Evolutionary conservation across 2,797 vertebrate species (phyloP).

Genomic region (Intellagama lesueurii): DNA sequence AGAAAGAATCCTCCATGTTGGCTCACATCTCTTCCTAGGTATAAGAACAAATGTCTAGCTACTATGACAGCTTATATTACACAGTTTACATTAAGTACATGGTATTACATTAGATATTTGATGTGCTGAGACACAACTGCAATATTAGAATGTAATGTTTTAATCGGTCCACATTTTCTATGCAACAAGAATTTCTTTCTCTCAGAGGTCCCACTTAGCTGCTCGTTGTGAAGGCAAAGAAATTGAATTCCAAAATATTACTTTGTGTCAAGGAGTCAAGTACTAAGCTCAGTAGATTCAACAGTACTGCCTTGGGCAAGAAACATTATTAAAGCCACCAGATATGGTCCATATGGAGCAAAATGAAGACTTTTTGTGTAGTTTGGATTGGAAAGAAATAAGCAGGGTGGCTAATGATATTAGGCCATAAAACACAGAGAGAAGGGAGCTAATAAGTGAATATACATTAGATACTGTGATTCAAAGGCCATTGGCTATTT

Average conservation of each 20-base stretch:
- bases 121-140: background rate
- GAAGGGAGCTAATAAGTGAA: background rate
- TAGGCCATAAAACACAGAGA: background rate
- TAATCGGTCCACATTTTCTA: conserved; percentile 4
- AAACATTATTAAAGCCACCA: background rate
- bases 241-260: conserved; percentile 29
- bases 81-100: background rate
- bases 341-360: background rate
- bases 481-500: background rate
- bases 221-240: conserved; percentile 4
- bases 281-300: background rate
- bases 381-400: background rate
- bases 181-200: conserved; percentile 13
- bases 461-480: background rate
- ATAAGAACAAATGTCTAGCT: background rate
- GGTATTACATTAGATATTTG: too few species aligned
- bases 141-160: conserved; percentile 14
- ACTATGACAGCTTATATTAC: too few species aligned
- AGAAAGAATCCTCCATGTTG: background rate
- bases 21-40: background rate
- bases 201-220: conserved; percentile 31
- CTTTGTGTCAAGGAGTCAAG: background rate
- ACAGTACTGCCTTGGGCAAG: background rate
- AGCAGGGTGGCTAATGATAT: background rate
- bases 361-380: background rate